These are phyloP conservation scores for Pachypanchax playfairii DNA, from an alignment of 2,113 vertebrate genomes.

Conservation along the genomic window DNA sequence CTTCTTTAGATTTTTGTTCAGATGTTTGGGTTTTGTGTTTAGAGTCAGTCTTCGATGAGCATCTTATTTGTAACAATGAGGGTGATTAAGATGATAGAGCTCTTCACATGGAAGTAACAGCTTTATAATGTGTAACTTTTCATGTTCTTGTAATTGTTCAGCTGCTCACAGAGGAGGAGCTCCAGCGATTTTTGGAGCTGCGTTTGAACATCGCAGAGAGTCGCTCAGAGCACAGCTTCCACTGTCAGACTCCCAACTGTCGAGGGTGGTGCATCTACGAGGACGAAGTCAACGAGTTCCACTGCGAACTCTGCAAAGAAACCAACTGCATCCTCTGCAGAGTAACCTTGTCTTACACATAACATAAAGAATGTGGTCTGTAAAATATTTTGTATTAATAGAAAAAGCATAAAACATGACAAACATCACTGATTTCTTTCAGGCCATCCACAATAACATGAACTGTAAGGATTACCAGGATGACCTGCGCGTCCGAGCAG, in stretches of 20 bases:
- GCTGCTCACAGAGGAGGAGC: slow-evolving; percentile 83
- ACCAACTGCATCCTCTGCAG: slow-evolving; percentile 79
- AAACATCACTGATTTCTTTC: slow-evolving; percentile 10
- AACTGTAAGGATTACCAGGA: slow-evolving; percentile 90
- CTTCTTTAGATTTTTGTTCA: neutral
- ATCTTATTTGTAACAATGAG: neutral
- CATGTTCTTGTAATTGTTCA: slow-evolving; percentile 38
- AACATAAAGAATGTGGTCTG: rapidly evolving
- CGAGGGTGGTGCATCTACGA: slow-evolving; percentile 90
- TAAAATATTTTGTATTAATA: neutral
- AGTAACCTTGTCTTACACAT: slow-evolving; percentile 39
- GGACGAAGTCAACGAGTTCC: slow-evolving; percentile 87
- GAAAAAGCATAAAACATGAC: neutral
- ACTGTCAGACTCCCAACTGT: slow-evolving; percentile 89
- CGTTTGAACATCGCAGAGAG: slow-evolving; percentile 86
- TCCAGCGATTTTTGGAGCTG: slow-evolving; percentile 83
- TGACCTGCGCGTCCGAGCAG: slow-evolving; percentile 81
- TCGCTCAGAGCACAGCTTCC: slow-evolving; percentile 85
- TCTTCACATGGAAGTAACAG: neutral
- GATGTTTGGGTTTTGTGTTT: neutral
- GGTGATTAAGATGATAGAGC: neutral
- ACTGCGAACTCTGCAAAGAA: slow-evolving; percentile 82
- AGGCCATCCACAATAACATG: slow-evolving; percentile 87
- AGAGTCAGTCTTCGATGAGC: neutral
- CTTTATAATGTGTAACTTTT: neutral